phyloP scores from a whole-genome alignment of 2,113 vertebrate genomes.

The Mola mola region DNA sequence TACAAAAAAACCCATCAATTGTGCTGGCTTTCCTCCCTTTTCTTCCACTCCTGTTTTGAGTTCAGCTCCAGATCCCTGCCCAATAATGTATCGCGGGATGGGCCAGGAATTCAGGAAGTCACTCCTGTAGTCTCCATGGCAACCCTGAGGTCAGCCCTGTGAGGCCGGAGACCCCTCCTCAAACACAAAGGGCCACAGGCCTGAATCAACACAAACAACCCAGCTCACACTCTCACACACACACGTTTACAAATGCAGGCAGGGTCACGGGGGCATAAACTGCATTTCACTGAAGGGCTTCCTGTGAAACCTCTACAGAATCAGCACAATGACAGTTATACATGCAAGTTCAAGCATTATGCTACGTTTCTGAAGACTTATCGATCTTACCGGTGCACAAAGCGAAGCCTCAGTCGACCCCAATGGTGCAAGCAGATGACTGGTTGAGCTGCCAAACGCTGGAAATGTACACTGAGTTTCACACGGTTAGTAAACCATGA shows the following conservation, averaged over 20 bases:
- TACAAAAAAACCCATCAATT: neutral
- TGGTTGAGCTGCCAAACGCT: too few species aligned
- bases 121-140: constrained; percentile 71
- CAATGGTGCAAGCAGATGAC: too few species aligned
- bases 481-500: too few species aligned
- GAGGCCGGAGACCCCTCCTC: constrained; percentile 80
- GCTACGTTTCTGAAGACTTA: too few species aligned
- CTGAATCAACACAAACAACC: constrained; percentile 75
- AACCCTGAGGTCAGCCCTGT: constrained; percentile 71
- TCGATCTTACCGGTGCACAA: too few species aligned
- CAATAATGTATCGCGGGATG: constrained; percentile 53
- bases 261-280: constrained; percentile 30
- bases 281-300: constrained; percentile 41
- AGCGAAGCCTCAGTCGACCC: too few species aligned
- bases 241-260: constrained; percentile 20
- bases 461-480: too few species aligned
- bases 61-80: constrained; percentile 21
- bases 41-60: constrained; percentile 19
- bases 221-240: constrained; percentile 9
- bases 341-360: too few species aligned
- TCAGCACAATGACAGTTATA: too few species aligned
- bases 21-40: constrained; percentile 1
- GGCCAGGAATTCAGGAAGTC: constrained; percentile 78
- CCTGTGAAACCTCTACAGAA: constrained; percentile 26
- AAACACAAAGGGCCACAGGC: constrained; percentile 76